These are phyloP conservation scores for Sebastolobus altivelis DNA, from an alignment of 2,797 vertebrate species.

Conservation along the genomic window DNA sequence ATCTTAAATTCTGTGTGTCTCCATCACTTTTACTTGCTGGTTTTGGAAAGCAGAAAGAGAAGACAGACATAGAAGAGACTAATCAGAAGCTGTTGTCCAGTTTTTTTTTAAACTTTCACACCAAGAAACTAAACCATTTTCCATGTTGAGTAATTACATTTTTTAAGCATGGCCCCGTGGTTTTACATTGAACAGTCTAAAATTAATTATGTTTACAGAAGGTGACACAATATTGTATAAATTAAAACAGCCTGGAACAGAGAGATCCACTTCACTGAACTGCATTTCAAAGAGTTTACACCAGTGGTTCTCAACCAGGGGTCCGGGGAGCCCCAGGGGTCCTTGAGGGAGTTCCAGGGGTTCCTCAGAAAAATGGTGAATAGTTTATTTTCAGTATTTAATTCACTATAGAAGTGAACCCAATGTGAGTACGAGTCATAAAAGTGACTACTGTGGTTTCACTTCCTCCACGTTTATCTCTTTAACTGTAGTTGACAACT, in stretches of 20 bases:
- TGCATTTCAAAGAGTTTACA: slow-evolving; percentile 37
- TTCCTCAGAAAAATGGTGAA: too few species aligned
- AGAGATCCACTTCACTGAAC: slow-evolving; percentile 20
- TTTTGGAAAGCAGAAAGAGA: slow-evolving; percentile 19
- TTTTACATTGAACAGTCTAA: neutral
- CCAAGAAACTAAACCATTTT: neutral
- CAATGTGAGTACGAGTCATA: too few species aligned
- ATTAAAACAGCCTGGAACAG: neutral
- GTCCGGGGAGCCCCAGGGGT: too few species aligned
- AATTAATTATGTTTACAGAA: slow-evolving; percentile 1
- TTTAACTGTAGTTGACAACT: too few species aligned
- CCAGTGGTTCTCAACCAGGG: too few species aligned
- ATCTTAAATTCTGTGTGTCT: neutral
- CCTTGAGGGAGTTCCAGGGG: too few species aligned
- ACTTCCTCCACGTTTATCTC: too few species aligned
- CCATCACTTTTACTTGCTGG: neutral
- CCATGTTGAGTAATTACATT: neutral
- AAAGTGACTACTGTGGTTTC: too few species aligned
- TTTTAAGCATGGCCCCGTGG: neutral
- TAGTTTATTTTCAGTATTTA: too few species aligned
- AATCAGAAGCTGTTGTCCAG: neutral
- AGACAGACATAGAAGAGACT: neutral
- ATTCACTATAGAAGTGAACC: too few species aligned
- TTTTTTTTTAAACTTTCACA: neutral
- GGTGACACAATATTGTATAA: neutral